Conservation (phyloP, 2,113 vertebrate species). For the Antigone vipio region DNA sequence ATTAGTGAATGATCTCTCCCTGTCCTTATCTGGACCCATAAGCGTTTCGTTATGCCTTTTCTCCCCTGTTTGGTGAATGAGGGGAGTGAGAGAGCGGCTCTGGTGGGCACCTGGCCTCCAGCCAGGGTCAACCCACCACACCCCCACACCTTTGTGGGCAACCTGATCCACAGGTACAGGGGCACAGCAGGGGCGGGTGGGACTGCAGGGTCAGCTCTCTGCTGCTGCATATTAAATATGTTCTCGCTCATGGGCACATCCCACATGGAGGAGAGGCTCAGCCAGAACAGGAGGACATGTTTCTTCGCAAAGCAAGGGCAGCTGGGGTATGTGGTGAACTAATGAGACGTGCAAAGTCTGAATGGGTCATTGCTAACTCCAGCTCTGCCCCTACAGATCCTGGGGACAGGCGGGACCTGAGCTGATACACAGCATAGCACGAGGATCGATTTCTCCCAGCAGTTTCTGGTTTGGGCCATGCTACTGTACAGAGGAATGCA, state of each 20-base stretch:
- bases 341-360: background rate
- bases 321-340: background rate
- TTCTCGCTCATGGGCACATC: background rate
- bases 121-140: no score
- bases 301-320: background rate
- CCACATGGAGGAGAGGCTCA: background rate
- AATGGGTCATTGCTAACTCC: background rate
- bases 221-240: background rate
- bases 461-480: background rate
- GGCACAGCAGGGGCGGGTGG: background rate
- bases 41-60: no score
- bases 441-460: background rate
- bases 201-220: background rate
- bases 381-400: background rate
- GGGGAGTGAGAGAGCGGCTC: no score
- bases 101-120: no score
- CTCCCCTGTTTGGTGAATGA: no score
- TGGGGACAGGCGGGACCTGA: background rate
- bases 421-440: background rate
- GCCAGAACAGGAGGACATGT: background rate
- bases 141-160: background rate
- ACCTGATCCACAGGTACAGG: rapidly evolving
- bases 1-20: no score
- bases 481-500: background rate
- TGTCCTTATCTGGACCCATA: no score